A percentile compares a stretch with the other conserved stretches of the same genome.
Evolutionary conservation across 2,113 vertebrate species (phyloP).

Genomic region (Prochilodus magdalenae): DNA sequence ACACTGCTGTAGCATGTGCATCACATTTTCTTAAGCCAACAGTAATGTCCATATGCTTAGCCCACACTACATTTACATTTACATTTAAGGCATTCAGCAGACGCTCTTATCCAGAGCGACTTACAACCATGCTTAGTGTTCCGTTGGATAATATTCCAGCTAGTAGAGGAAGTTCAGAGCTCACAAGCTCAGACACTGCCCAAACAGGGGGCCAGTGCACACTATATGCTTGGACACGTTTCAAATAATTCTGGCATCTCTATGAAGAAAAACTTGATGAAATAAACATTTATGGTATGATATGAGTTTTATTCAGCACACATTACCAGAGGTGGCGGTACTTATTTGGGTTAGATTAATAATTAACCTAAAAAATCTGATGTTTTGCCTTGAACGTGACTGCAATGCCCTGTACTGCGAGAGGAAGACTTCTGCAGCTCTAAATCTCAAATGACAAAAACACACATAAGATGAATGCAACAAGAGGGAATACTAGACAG

Average conservation of each 20-base stretch:
- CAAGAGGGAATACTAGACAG: not conserved
- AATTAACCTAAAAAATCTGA: not conserved
- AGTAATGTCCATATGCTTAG: not conserved
- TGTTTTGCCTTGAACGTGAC: not conserved
- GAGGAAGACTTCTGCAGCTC: not conserved
- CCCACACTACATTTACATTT: too few relatives aligned
- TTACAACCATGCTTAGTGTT: too few relatives aligned
- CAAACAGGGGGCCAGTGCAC: too few relatives aligned
- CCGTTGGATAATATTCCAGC: too few relatives aligned
- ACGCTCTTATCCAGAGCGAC: too few relatives aligned
- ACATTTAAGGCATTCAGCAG: too few relatives aligned
- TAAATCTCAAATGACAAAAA: slow-evolving; percentile 48
- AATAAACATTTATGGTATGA: not conserved
- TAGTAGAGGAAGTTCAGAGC: too few relatives aligned
- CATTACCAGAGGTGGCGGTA: not conserved
- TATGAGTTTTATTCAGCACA: not conserved
- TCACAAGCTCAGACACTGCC: too few relatives aligned
- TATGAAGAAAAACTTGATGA: not conserved
- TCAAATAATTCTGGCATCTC: not conserved
- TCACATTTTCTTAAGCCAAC: not conserved
- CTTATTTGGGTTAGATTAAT: not conserved
- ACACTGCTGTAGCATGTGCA: not conserved
- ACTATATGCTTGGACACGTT: not conserved
- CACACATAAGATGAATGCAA: slow-evolving; percentile 7
- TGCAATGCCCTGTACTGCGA: not conserved